Conservation (phyloP, 2,797 vertebrate species). For the Chromis chromis region DNA sequence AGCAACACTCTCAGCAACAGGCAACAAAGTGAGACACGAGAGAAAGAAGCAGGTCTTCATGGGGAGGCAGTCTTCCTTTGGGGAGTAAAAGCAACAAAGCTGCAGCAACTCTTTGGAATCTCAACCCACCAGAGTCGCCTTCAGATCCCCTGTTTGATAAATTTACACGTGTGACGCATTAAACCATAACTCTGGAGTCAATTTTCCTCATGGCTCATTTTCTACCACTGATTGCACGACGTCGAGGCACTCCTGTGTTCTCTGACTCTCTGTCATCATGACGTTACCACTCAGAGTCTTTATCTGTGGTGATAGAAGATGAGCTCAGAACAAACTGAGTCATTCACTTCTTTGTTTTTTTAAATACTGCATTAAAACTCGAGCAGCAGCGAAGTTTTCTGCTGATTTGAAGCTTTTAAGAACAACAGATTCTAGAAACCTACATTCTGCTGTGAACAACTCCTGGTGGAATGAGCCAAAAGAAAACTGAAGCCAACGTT, state of each 20-base stretch:
- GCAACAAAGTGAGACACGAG: conserved; percentile 44
- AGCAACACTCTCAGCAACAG: conserved; percentile 33
- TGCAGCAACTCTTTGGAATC: conserved; percentile 3
- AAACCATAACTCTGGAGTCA: conserved; percentile 30
- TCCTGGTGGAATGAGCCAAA: conserved; percentile 26
- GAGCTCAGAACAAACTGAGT: not conserved
- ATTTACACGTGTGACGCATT: conserved; percentile 29
- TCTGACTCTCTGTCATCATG: conserved; percentile 5
- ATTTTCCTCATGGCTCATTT: conserved; percentile 26
- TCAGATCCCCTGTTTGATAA: conserved; percentile 9
- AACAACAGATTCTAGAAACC: not conserved
- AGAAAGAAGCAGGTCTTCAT: conserved; percentile 3
- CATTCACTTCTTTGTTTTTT: not conserved
- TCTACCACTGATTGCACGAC: conserved; percentile 34
- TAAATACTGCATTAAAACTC: conserved; percentile 20
- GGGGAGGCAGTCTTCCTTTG: conserved; percentile 18
- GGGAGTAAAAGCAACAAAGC: conserved; percentile 4
- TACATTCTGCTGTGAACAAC: conserved; percentile 15
- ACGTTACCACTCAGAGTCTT: not conserved
- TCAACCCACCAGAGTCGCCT: not conserved
- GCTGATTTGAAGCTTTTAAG: not conserved
- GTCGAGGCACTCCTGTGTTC: conserved; percentile 28
- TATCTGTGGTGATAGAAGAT: not conserved
- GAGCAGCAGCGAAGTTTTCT: not conserved
- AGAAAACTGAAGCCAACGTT: conserved; percentile 14